These are phyloP conservation scores for Notocelia uddmanniana DNA, from an alignment of 2,888 invertebrate species.

Conservation along the genomic window DNA sequence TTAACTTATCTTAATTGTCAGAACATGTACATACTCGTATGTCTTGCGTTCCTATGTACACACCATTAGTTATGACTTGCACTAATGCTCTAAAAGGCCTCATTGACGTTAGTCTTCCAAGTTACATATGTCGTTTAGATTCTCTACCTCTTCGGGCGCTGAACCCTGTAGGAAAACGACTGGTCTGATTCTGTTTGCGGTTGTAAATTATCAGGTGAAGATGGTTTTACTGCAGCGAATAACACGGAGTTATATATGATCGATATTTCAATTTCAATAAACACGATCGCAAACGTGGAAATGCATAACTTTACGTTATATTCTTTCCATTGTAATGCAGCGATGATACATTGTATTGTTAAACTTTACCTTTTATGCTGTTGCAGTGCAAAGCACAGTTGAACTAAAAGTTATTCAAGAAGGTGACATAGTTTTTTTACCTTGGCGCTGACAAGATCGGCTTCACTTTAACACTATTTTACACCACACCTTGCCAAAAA, in stretches of 20 bases:
- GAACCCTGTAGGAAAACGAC: slow-evolving; percentile 24
- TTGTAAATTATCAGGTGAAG: slow-evolving; percentile 35
- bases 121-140: slow-evolving; percentile 16
- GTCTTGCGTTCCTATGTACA: slow-evolving; percentile 36
- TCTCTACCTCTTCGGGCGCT: slow-evolving; percentile 23
- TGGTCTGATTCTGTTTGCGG: slow-evolving; percentile 30
- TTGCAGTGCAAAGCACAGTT: background rate
- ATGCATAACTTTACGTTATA: slow-evolving; percentile 6
- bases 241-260: slow-evolving; percentile 27
- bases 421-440: no score
- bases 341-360: background rate
- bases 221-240: slow-evolving; percentile 37
- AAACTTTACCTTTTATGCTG: background rate
- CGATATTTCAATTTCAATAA: slow-evolving; percentile 26
- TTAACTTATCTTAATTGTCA: slow-evolving; percentile 44
- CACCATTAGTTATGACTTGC: slow-evolving; percentile 31
- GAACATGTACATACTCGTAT: no score
- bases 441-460: no score
- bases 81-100: background rate
- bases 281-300: slow-evolving; percentile 15
- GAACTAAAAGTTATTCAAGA: background rate
- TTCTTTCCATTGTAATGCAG: background rate
- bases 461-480: no score
- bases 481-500: no score
- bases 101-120: background rate